Conservation (phyloP, 2,797 vertebrate genomes). For the Poecilia gillii region DNA sequence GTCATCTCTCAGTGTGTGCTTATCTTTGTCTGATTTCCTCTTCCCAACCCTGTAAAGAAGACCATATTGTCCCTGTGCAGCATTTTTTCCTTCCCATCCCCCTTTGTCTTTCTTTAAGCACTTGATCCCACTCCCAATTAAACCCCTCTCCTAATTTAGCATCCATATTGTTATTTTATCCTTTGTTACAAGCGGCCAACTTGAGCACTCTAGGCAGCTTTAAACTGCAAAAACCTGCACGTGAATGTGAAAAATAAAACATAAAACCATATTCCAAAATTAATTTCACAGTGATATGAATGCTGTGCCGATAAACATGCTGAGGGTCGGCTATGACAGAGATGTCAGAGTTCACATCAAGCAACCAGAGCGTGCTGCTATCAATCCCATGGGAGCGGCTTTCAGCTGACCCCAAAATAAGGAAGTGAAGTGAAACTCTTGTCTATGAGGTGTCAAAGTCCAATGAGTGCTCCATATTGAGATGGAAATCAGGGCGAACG, state of each 20-base stretch:
- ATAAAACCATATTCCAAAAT: background rate
- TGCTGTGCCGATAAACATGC: background rate
- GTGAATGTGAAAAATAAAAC: background rate
- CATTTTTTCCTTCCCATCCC: constrained; percentile 51
- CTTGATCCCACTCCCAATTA: constrained; percentile 27
- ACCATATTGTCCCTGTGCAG: constrained; percentile 62
- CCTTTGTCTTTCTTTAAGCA: constrained; percentile 21
- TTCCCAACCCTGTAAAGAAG: constrained; percentile 58
- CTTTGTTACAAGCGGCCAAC: background rate
- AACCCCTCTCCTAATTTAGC: constrained; percentile 22
- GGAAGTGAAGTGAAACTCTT: constrained; percentile 79
- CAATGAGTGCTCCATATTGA: constrained; percentile 76
- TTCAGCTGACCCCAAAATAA: constrained; percentile 74
- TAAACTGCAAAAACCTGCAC: background rate
- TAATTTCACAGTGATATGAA: background rate
- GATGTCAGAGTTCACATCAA: constrained; percentile 67
- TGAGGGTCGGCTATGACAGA: constrained; percentile 20
- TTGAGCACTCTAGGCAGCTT: background rate
- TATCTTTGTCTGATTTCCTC: constrained; percentile 66
- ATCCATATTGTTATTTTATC: constrained; percentile 20
- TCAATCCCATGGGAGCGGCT: constrained; percentile 67
- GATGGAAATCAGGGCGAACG: constrained; percentile 76
- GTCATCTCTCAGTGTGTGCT: constrained; percentile 62
- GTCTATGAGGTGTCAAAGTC: constrained; percentile 81
- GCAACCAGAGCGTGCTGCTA: constrained; percentile 61